These are phyloP conservation scores for Glossosoma conforme DNA, from an alignment of 1,140 invertebrate species.

Conservation along the genomic window DNA sequence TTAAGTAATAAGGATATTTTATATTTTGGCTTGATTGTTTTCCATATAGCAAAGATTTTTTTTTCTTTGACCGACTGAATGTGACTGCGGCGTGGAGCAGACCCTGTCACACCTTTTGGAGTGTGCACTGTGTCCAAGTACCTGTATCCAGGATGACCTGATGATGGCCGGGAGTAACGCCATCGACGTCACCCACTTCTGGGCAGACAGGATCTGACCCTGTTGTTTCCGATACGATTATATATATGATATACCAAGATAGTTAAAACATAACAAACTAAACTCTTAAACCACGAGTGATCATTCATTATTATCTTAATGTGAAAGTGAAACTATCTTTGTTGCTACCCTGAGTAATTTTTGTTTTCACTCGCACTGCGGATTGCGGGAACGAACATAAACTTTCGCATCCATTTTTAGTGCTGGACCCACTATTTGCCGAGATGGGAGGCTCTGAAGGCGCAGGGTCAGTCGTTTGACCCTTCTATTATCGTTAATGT, in stretches of 20 bases:
- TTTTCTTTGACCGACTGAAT: no score
- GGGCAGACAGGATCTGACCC: no score
- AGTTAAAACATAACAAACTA: neutral
- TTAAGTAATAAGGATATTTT: no score
- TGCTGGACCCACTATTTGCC: slow-evolving; percentile 12
- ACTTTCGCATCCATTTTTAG: slow-evolving; percentile 11
- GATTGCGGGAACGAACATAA: no score
- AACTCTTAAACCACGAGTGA: no score
- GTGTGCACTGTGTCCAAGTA: no score
- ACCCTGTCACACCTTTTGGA: no score
- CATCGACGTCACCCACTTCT: no score
- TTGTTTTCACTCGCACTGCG: slow-evolving; percentile 1
- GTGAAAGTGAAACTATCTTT: neutral
- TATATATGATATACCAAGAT: neutral
- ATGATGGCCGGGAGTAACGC: no score
- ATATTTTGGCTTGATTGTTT: neutral
- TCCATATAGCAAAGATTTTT: neutral
- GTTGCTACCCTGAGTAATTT: neutral
- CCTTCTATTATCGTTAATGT: slow-evolving; percentile 29
- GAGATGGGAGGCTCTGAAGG: slow-evolving; percentile 6
- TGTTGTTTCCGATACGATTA: no score
- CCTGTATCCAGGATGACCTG: no score
- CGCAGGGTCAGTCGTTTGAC: slow-evolving; percentile 19
- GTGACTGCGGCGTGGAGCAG: no score
- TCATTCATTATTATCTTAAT: neutral